Evolutionary conservation across 2,113 vertebrate genomes (phyloP).

Genomic region (Hoplias malabaricus): DNA sequence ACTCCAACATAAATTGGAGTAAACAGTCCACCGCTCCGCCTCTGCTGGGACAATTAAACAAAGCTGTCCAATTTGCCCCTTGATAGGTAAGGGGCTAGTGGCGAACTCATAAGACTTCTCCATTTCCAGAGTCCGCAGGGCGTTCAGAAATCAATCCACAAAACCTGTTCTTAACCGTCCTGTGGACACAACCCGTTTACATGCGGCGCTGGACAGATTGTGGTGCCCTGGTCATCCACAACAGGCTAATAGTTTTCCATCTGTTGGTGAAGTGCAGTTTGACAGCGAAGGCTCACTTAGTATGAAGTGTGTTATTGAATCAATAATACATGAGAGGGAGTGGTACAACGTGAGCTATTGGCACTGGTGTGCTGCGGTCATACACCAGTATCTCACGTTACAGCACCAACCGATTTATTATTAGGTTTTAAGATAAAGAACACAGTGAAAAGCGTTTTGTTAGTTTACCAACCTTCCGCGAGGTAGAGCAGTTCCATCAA

Average conservation of each 20-base stretch:
- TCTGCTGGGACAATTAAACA: conserved; percentile 41
- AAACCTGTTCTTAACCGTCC: not conserved
- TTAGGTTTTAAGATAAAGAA: too few species aligned
- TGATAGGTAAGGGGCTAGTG: conserved; percentile 46
- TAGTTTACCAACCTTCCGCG: too few species aligned
- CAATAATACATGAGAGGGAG: too few species aligned
- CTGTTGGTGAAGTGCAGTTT: not conserved
- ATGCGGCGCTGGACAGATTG: not conserved
- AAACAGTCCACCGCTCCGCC: conserved; percentile 32
- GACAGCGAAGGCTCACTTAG: not conserved
- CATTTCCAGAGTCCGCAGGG: conserved; percentile 28
- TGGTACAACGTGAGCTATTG: too few species aligned
- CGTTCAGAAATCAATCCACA: not conserved
- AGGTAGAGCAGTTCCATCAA: too few species aligned
- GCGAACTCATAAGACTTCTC: conserved; percentile 23
- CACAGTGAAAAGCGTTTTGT: too few species aligned
- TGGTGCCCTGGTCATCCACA: not conserved
- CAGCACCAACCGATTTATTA: too few species aligned
- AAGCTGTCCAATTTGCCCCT: conserved; percentile 32
- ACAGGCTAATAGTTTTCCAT: not conserved
- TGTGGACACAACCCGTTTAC: not conserved
- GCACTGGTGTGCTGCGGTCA: too few species aligned
- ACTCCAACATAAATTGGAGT: conserved; percentile 47
- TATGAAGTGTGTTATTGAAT: too few species aligned
- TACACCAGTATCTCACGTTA: too few species aligned